Conservation (phyloP, 2,797 vertebrate genomes). For the Phyllotis vaccarum region DNA sequence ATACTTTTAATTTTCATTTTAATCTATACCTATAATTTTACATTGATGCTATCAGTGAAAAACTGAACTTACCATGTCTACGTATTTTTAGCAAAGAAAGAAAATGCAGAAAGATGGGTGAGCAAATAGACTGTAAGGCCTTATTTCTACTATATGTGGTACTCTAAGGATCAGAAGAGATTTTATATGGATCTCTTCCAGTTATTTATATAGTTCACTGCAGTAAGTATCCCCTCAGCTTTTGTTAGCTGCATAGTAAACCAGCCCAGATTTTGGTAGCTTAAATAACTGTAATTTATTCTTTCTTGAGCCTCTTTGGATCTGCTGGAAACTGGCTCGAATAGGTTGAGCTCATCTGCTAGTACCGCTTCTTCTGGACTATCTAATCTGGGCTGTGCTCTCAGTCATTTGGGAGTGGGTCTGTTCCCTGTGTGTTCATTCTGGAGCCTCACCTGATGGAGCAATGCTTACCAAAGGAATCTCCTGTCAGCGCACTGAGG, state of each 20-base stretch:
- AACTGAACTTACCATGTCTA: background rate
- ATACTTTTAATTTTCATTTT: conserved; percentile 35
- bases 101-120: conserved; percentile 12
- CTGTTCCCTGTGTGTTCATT: background rate
- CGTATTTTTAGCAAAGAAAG: conserved; percentile 25
- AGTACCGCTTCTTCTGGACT: background rate
- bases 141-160: background rate
- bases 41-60: background rate
- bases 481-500: background rate
- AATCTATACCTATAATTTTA: conserved; percentile 15
- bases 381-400: background rate
- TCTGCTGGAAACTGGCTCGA: background rate
- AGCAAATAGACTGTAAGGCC: background rate
- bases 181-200: background rate
- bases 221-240: background rate
- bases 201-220: background rate
- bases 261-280: background rate
- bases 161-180: background rate
- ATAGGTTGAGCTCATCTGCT: background rate
- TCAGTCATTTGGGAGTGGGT: too few species aligned
- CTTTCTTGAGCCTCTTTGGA: background rate
- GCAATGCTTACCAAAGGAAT: too few species aligned
- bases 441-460: background rate
- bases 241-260: background rate
- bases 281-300: background rate